A percentile compares a stretch with the other conserved stretches of the same genome.
These are phyloP conservation scores for Dromococcyx pavoninus DNA, from an alignment of 2,797 vertebrate species.

Conservation along the genomic window DNA sequence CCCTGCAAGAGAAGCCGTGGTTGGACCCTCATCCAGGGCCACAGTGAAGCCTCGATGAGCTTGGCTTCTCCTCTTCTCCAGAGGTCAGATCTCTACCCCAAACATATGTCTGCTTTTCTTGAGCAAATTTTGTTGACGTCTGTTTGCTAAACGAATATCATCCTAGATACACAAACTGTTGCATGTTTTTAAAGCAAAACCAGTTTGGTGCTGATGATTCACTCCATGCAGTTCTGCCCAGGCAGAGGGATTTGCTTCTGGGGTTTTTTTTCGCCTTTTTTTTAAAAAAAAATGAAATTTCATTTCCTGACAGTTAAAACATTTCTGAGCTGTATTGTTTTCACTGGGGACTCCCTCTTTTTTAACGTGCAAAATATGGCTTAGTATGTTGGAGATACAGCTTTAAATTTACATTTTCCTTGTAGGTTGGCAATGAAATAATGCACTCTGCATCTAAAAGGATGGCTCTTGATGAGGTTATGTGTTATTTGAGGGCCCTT, in stretches of 20 bases:
- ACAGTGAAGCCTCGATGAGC: neutral
- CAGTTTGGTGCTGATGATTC: slow-evolving; percentile 57
- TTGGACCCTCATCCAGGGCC: neutral
- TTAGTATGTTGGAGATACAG: neutral
- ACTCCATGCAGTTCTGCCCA: neutral
- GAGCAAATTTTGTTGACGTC: slow-evolving; percentile 35
- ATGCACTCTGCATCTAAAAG: neutral
- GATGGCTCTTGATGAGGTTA: neutral
- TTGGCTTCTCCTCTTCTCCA: neutral
- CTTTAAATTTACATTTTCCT: neutral
- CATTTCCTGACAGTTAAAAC: neutral
- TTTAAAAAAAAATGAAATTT: neutral
- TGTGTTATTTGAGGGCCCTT: neutral
- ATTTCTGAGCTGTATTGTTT: neutral
- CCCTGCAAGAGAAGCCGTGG: accelerated
- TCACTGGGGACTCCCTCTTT: neutral
- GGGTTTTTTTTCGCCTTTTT: accelerated
- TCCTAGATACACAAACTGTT: slow-evolving; percentile 40
- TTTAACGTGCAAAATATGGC: accelerated
- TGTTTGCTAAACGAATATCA: slow-evolving; percentile 15
- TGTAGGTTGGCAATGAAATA: neutral
- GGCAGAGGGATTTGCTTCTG: neutral
- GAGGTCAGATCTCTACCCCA: neutral
- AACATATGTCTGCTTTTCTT: neutral
- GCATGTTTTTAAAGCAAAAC: slow-evolving; percentile 11